Base-by-base conservation (phyloP, 1,140 invertebrate species). In the Bacillus rossius region DNA sequence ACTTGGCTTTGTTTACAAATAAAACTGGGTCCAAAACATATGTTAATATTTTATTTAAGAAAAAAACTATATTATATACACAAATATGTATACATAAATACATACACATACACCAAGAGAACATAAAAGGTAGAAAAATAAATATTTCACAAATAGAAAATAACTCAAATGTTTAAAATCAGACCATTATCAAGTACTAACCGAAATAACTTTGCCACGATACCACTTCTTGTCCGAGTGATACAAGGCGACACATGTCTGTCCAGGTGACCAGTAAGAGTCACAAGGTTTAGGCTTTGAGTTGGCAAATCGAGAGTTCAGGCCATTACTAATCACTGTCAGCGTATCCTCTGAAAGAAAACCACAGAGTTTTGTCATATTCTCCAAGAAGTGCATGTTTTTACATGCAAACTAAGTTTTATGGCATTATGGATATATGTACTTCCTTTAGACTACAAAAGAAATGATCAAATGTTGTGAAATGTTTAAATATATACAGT, bases 201-300 rank as follows among this genome's bases (percentile, higher is more conserved):
- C 65, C 48, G 67, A 13, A 3, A 67, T 13, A 4, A 80, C 63
- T 65, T 64, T 69, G 23, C 67, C 79, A 55, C 79, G 68, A 47
- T 80, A 79, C 74, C 84, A 86, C 10, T 73, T 71, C 2, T 79
- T 72, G 65, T 89, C 81, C 4, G 75, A 14, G 62, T 79, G 78
- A 69, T 79, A 89, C 47, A 75, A 72, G 0, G 79, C 84, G 14
- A 86, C 71, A 61, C 86, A 88, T 0, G 82, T 72, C 55, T 88
- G 81, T 1, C 81, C 84, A 2, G 69, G 63, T 43, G 65, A 60
- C 83, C 81, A 84, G 55, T 70, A 69, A 10, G 69, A 61, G 61
- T 77, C 75, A 53, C 71, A 69, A 25, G 75, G 69, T 60, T 78
- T 77, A 0, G 75, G 69, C 23, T 71, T 61, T 5, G 68, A 67